Evolutionary conservation across 2,797 vertebrate species (phyloP).

Genomic region (Echiichthys vipera): DNA sequence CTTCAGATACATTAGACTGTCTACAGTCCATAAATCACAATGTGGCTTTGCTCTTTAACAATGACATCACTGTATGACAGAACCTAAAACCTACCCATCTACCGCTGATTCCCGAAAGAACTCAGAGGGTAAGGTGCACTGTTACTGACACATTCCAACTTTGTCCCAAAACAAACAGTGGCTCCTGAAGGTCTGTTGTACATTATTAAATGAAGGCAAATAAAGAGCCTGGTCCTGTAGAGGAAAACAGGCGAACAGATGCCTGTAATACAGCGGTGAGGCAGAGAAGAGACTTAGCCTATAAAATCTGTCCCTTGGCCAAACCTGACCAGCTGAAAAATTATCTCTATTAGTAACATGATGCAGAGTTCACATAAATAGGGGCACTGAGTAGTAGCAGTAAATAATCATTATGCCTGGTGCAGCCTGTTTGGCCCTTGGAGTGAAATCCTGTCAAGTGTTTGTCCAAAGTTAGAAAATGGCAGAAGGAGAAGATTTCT

Average conservation of each 20-base stretch:
- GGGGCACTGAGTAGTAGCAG: constrained; percentile 45
- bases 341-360: constrained; percentile 60
- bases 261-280: constrained; percentile 23
- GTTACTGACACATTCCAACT: constrained; percentile 61
- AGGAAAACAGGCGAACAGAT: constrained; percentile 42
- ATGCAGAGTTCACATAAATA: constrained; percentile 69
- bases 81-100: constrained; percentile 44
- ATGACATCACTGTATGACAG: constrained; percentile 49
- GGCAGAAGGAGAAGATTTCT: constrained; percentile 59
- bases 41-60: constrained; percentile 41
- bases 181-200: constrained; percentile 46
- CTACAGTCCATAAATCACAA: constrained; percentile 56
- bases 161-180: constrained; percentile 59
- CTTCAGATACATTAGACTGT: constrained; percentile 34
- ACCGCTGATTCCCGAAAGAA: constrained; percentile 36
- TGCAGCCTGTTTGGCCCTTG: constrained; percentile 38
- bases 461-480: constrained; percentile 64
- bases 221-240: constrained; percentile 18
- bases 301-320: constrained; percentile 63
- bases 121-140: constrained; percentile 40
- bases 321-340: constrained; percentile 78
- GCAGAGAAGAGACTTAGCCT: constrained; percentile 54
- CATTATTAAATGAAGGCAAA: constrained; percentile 55
- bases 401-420: constrained; percentile 68
- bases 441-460: constrained; percentile 59